A percentile compares a stretch with the other conserved stretches of the same genome.
Evolutionary conservation across 2,888 invertebrate species (phyloP).

Genomic region (Ryuthela nishihirai): DNA sequence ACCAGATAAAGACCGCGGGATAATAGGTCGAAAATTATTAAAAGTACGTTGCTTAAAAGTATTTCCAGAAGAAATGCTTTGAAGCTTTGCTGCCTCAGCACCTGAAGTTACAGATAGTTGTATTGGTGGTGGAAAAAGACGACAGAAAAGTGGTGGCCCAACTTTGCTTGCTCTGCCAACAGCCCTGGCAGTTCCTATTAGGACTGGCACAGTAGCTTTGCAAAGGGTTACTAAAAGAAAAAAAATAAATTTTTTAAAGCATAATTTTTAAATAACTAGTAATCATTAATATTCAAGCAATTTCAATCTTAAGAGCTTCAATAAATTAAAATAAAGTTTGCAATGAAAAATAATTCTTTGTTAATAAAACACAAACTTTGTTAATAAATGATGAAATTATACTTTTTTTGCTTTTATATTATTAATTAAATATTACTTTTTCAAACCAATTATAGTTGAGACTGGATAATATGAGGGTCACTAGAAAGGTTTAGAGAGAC

Average conservation of each 20-base stretch:
- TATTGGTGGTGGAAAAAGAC: constrained; percentile 76
- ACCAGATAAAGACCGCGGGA: constrained; percentile 79
- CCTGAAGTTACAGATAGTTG: constrained; percentile 52
- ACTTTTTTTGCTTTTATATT: too few species aligned
- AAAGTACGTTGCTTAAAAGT: constrained; percentile 50
- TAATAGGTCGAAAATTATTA: constrained; percentile 67
- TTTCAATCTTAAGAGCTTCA: not conserved
- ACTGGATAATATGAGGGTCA: too few species aligned
- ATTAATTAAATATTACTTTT: too few species aligned
- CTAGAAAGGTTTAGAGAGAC: too few species aligned
- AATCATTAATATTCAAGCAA: too few species aligned
- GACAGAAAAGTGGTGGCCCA: constrained; percentile 74
- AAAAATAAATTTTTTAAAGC: constrained; percentile 20
- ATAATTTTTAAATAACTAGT: too few species aligned
- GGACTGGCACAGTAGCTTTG: constrained; percentile 75
- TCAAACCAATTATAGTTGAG: too few species aligned
- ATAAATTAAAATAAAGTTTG: not conserved
- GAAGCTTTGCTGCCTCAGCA: constrained; percentile 30
- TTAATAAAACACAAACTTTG: constrained; percentile 3
- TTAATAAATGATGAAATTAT: too few species aligned
- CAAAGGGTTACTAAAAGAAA: constrained; percentile 65
- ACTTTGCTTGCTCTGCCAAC: constrained; percentile 81
- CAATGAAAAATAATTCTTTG: constrained; percentile 41
- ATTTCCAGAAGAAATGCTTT: constrained; percentile 6
- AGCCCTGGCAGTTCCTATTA: constrained; percentile 83